These are phyloP conservation scores for Aegotheles bennettii DNA, from an alignment of 2,113 vertebrate species.

Conservation along the genomic window DNA sequence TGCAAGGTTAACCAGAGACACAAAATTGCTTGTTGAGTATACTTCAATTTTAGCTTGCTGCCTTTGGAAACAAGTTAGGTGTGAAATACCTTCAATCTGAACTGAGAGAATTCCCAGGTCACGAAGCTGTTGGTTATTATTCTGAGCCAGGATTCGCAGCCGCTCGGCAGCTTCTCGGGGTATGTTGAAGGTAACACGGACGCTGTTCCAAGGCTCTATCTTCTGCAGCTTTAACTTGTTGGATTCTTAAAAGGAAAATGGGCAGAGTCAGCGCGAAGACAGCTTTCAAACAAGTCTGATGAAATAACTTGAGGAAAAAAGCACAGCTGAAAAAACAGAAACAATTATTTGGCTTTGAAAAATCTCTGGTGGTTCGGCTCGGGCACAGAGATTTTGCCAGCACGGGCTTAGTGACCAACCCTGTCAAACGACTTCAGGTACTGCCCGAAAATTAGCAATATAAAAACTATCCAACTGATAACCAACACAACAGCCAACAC, in stretches of 20 bases:
- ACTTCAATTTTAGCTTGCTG: background rate
- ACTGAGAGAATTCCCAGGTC: conserved; percentile 97
- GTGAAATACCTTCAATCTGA: conserved; percentile 91
- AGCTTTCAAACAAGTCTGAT: background rate
- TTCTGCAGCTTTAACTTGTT: conserved; percentile 81
- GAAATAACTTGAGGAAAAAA: background rate
- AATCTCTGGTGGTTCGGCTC: background rate
- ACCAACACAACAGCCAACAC: background rate
- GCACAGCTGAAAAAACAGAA: background rate
- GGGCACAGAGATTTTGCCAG: background rate
- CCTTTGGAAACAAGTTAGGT: background rate
- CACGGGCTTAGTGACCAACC: fast-evolving
- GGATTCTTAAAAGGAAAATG: conserved; percentile 70
- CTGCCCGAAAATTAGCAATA: background rate
- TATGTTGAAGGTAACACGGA: conserved; percentile 97
- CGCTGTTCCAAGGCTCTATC: conserved; percentile 98
- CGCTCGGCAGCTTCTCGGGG: conserved; percentile 94
- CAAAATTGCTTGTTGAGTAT: background rate
- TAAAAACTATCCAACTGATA: background rate
- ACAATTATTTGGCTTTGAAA: background rate
- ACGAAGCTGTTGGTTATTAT: conserved; percentile 95
- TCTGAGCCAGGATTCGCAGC: conserved; percentile 91
- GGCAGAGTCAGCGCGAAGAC: background rate
- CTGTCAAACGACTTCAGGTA: background rate
- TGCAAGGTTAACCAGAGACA: background rate